Conservation (phyloP, 2,888 invertebrate species). For the Tromatobia lineatoria region DNA sequence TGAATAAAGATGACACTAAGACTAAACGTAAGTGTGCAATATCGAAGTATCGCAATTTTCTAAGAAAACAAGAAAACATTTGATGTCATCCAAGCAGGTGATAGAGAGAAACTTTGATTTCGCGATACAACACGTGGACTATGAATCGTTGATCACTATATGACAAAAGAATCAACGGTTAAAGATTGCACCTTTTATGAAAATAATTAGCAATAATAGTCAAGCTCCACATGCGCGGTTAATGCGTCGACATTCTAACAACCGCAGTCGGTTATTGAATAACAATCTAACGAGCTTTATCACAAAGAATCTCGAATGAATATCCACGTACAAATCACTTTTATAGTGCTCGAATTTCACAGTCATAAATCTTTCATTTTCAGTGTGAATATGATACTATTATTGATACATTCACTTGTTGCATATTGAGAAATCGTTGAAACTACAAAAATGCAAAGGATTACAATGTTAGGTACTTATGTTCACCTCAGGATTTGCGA, state of each 20-base stretch:
- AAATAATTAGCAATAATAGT: constrained; percentile 10
- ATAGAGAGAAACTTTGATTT: constrained; percentile 15
- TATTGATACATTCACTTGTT: too few species aligned
- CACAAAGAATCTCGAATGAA: neutral
- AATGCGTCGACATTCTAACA: neutral
- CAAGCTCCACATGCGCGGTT: neutral
- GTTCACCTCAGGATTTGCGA: too few species aligned
- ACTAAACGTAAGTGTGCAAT: neutral
- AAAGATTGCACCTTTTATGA: constrained; percentile 22
- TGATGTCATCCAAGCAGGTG: neutral
- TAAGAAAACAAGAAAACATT: constrained; percentile 14
- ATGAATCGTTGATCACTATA: constrained; percentile 11
- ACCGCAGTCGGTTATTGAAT: neutral
- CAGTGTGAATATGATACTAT: too few species aligned
- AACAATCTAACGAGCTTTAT: neutral
- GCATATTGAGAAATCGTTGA: neutral
- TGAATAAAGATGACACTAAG: constrained; percentile 34
- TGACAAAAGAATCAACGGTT: constrained; percentile 27
- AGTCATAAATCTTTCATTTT: too few species aligned
- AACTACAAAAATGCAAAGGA: too few species aligned
- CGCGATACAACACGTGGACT: constrained; percentile 7
- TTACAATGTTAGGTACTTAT: too few species aligned
- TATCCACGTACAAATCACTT: too few species aligned
- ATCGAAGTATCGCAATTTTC: neutral
- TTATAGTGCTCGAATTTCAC: neutral